Base-by-base conservation (phyloP, 1,140 invertebrate species). In the Drosophila ohnishii region DNA sequence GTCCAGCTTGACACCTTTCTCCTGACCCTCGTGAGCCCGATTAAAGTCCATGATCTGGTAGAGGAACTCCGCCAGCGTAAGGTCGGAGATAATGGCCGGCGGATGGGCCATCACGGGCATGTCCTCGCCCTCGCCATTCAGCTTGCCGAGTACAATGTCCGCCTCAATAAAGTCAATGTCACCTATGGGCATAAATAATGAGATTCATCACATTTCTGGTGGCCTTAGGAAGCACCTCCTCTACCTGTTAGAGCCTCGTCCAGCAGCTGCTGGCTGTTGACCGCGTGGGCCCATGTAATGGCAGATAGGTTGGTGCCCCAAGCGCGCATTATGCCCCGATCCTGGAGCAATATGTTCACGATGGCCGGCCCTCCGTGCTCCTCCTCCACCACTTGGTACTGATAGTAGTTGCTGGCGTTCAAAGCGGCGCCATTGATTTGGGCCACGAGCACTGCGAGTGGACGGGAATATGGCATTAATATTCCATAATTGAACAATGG, bases 21-120 rank as follows among this genome's bases (percentile, higher is more conserved):
- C 89, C 65, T 64, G 67, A n/a, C 76, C 85, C 50, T 51, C 60
- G 60, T 74, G 63, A 0, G 47, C 55, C 11, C 82, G 83, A 83
- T 94, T 93, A 67, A 92, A 92, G 5, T 92, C 91, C 3, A 93
- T 86, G 8, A 96, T 94, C 16, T 92, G 91, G 9, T 92, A 72
- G 1, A 98, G 83, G 92, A 97, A 98, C 5, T 95, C 93, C 8
- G 95, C 93, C 1, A 98, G 92, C 6, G 95, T 94, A 4, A 98
- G 92, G 90, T 98, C 96, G 4, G 96, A 97, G 6, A 92, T 92
- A 1, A 89, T 94, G 0, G 92, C 92, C 3, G 96, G 96, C 22
- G 97, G 96, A 92, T 98, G 96, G 5, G 94, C 96, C 97, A 98
- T 98, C 13, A 98, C 94, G 0, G 97, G 96, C 6, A 95, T 92